A percentile compares a stretch with the other conserved stretches of the same genome.
These are phyloP conservation scores for Marmota flaviventris DNA, from an alignment of 2,113 vertebrate species.

Conservation along the genomic window DNA sequence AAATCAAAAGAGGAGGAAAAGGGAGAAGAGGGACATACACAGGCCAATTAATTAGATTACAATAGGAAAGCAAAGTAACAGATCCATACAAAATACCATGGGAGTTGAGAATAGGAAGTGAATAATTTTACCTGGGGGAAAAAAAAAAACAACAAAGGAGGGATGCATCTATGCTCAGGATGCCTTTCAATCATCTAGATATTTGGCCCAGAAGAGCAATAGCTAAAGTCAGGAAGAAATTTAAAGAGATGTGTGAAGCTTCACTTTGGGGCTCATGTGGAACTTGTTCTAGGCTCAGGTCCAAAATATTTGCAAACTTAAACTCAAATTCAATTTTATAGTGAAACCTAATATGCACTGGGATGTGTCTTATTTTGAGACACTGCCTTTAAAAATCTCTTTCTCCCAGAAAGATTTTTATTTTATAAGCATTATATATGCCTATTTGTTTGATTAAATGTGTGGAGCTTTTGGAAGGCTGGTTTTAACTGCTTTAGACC, in stretches of 20 bases:
- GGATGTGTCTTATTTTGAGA: constrained; percentile 53
- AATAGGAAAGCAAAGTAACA: constrained; percentile 30
- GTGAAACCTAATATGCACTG: constrained; percentile 53
- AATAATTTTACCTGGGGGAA: constrained; percentile 15
- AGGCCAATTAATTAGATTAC: background rate
- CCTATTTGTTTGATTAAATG: constrained; percentile 74
- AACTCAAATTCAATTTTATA: constrained; percentile 71
- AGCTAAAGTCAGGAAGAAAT: constrained; percentile 59
- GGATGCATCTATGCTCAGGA: background rate
- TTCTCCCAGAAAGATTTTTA: constrained; percentile 38
- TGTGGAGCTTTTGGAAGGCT: constrained; percentile 54
- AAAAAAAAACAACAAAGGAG: background rate
- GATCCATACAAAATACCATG: background rate
- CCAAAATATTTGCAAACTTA: constrained; percentile 79
- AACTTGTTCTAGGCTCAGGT: constrained; percentile 67
- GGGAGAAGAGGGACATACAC: background rate
- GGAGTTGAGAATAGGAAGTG: constrained; percentile 56
- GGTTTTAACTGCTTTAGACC: constrained; percentile 66
- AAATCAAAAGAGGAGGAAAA: background rate
- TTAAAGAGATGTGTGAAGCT: constrained; percentile 68
- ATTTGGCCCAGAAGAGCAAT: constrained; percentile 72
- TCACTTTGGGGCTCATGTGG: constrained; percentile 55
- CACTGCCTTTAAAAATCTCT: constrained; percentile 53
- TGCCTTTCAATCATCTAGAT: constrained; percentile 28
- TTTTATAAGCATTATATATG: constrained; percentile 61